These are phyloP conservation scores for Babylonia areolata DNA, from an alignment of 1,140 invertebrate species.

Conservation along the genomic window DNA sequence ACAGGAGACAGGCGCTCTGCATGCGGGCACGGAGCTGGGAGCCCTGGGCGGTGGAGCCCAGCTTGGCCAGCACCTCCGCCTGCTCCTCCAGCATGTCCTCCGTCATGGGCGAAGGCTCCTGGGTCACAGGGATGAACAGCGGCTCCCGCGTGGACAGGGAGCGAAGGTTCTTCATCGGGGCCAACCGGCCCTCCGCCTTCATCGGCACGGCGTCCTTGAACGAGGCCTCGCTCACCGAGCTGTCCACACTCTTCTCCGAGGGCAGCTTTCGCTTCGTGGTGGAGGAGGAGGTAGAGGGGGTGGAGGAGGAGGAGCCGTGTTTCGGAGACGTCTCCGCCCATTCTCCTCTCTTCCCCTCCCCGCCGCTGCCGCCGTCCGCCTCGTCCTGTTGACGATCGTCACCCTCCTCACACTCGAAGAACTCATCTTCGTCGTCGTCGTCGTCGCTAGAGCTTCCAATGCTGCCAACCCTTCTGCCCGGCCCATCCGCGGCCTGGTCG, in stretches of 20 bases:
- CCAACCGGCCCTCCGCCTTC: constrained; percentile 83
- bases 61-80: constrained; percentile 87
- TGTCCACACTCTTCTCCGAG: constrained; percentile 38
- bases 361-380: constrained; percentile 15
- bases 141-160: constrained; percentile 68
- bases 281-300: too few species aligned
- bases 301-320: too few species aligned
- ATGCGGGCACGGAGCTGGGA: constrained; percentile 91
- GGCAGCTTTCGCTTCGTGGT: constrained; percentile 25
- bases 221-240: constrained; percentile 44
- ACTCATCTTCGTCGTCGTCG: constrained; percentile 87
- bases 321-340: constrained; percentile 15
- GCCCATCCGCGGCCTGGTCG: neutral
- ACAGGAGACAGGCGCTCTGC: constrained; percentile 95
- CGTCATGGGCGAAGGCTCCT: constrained; percentile 96
- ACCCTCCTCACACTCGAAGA: constrained; percentile 84
- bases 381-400: constrained; percentile 45
- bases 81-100: constrained; percentile 97
- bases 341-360: neutral
- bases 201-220: constrained; percentile 59
- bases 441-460: constrained; percentile 77
- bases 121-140: constrained; percentile 92
- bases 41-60: constrained; percentile 89
- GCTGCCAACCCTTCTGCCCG: constrained; percentile 77
- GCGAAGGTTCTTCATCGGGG: constrained; percentile 74